Percentiles rank a stretch among this genome's conserved stretches.
These are phyloP conservation scores for Busseola fusca DNA, from an alignment of 2,888 invertebrate species.

Conservation along the genomic window DNA sequence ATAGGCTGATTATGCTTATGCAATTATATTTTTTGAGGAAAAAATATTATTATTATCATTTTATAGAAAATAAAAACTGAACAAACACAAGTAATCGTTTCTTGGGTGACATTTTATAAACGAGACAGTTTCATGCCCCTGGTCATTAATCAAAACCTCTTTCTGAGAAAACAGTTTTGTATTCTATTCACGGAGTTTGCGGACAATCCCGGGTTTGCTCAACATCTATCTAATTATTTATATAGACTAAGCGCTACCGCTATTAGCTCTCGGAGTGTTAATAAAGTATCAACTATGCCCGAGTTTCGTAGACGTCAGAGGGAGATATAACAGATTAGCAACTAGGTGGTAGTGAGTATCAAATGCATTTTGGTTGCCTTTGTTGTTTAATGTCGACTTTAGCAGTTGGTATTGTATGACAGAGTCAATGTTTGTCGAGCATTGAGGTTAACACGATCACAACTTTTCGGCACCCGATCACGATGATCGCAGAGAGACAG, in stretches of 20 bases:
- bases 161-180: conserved; percentile 24
- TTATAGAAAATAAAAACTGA: no score
- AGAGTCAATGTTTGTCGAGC: conserved; percentile 14
- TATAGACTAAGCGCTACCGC: conserved; percentile 3
- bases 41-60: no score
- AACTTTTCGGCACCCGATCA: conserved; percentile 14
- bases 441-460: conserved; percentile 23
- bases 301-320: conserved; percentile 22
- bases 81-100: conserved; percentile 5
- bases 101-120: conserved; percentile 28
- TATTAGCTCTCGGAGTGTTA: conserved; percentile 28
- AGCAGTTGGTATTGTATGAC: conserved; percentile 27
- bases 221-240: conserved; percentile 9
- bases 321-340: conserved; percentile 33
- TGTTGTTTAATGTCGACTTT: conserved; percentile 30
- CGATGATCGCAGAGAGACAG: background rate
- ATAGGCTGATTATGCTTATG: no score
- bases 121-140: background rate
- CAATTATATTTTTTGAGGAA: no score
- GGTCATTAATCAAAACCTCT: conserved; percentile 40
- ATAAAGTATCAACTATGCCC: conserved; percentile 30
- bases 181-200: conserved; percentile 21
- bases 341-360: conserved; percentile 14
- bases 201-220: conserved; percentile 10
- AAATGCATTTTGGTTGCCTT: conserved; percentile 33